These are phyloP conservation scores for Astyanax mexicanus DNA, from an alignment of 2,797 vertebrate genomes.

Conservation along the genomic window DNA sequence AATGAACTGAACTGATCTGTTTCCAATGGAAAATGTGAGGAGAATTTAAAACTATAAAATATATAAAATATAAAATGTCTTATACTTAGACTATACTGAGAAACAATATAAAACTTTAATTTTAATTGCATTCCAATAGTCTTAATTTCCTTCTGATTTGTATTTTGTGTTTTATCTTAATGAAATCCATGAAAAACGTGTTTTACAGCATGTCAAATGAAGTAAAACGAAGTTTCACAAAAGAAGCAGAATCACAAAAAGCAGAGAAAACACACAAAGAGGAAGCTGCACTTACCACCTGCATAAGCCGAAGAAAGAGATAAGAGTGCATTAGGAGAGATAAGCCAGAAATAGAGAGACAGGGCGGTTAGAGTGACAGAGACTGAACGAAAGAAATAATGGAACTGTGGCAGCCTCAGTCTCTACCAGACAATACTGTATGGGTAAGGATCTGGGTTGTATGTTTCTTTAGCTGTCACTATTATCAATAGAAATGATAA, in stretches of 20 bases:
- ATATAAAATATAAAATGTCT: no score
- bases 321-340: conserved; percentile 27
- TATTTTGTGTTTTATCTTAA: no score
- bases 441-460: neutral
- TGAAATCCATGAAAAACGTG: no score
- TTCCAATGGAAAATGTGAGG: no score
- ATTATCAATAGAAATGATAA: neutral
- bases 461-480: neutral
- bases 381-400: conserved; percentile 74
- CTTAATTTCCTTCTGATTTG: no score
- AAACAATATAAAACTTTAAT: no score
- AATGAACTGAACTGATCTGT: no score
- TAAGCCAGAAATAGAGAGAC: conserved; percentile 61
- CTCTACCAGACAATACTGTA: neutral
- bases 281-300: conserved; percentile 77
- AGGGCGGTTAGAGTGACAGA: conserved; percentile 59
- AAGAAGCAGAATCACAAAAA: conserved; percentile 22
- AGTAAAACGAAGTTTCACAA: neutral
- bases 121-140: no score
- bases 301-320: conserved; percentile 52
- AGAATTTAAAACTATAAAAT: no score
- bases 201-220: conserved; percentile 13
- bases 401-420: conserved; percentile 17
- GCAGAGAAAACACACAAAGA: conserved; percentile 8
- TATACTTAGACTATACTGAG: no score